Percentiles rank a stretch among this genome's conserved stretches.
phyloP scores from a whole-genome alignment of 1,140 invertebrate species.

The Drosophila seguyi region DNA sequence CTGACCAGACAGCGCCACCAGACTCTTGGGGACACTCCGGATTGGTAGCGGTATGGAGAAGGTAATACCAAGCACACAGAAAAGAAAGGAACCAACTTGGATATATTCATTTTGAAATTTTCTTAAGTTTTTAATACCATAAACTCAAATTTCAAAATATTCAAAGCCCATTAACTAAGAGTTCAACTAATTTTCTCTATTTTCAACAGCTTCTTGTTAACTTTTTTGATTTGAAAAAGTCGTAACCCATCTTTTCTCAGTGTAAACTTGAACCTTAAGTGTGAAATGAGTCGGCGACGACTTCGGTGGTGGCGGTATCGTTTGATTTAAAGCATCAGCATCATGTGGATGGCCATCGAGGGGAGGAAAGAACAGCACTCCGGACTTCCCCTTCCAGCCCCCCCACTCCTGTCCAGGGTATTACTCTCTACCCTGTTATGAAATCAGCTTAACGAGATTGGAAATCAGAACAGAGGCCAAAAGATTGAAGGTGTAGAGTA shows the following conservation, averaged over 20 bases:
- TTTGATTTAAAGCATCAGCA: constrained; percentile 78
- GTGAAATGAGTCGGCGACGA: constrained; percentile 59
- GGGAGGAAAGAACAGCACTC: constrained; percentile 26
- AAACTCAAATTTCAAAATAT: too few species aligned
- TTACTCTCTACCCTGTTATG: constrained; percentile 66
- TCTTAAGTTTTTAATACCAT: not conserved
- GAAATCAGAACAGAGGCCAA: constrained; percentile 68
- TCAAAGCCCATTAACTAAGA: not conserved
- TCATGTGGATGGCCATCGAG: constrained; percentile 21
- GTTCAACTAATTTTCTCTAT: not conserved
- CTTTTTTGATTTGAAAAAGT: not conserved
- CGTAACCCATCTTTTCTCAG: not conserved
- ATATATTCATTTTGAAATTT: not conserved
- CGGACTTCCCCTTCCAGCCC: not conserved
- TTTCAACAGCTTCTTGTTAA: not conserved
- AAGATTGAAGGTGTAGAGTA: constrained; percentile 30
- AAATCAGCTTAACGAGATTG: constrained; percentile 82
- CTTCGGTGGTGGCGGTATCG: constrained; percentile 45
- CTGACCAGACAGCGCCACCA: constrained; percentile 42
- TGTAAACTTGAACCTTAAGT: constrained; percentile 59
- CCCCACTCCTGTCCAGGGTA: constrained; percentile 8
- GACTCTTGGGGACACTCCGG: constrained; percentile 46
- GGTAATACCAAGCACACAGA: constrained; percentile 1
- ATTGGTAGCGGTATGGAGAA: constrained; percentile 8
- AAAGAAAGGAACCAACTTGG: not conserved